Base-by-base conservation (phyloP, 2,113 vertebrate species). In the Pseudorasbora parva region DNA sequence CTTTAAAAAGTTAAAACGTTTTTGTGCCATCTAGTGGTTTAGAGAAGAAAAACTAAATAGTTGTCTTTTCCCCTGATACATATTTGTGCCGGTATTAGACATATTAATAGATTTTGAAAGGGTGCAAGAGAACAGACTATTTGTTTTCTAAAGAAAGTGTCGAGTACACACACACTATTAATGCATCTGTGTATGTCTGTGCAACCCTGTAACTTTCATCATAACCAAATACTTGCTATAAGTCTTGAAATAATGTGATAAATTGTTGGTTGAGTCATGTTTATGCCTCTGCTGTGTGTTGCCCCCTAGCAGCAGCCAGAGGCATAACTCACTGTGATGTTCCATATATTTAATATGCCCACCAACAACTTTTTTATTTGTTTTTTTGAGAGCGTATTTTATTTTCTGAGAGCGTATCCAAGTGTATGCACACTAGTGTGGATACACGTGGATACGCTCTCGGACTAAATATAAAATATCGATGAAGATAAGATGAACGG, bases 281-380 rank as follows among this genome's bases (percentile, higher is more conserved):
- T 71, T 71, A 7, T 14, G 81, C 74, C 45, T 86, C 60, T 81
- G 72, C 74, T 87, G 89, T 6, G 19, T 23, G 37, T 23, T 11
- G 21, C 89, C 89, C 87, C 88, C 92, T 91, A 25, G 66, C 88
- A 90, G 86, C 49, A 15, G 56, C 72, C 15, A 25, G 23, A 7
- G 51, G 83, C 60, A 66, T 12, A 43, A 23, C 17, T 19, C 37
- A 33, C 11, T 25, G n/a, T n/a, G 25, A 10, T n/a, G 11, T 1
- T 43, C 54, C 47, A 19, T 1, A 64, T 30, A 74, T 60, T 83
- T 78, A 87, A 76, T 57, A 60, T n/a, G 62, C 17, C 25, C 79
- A 68, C 57, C 47, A 54, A 59, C 59, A 82, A 25, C 1, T 37
- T 69, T 51, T n/a, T n/a, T n/a, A n/a, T n/a, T n/a, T n/a, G n/a